These are phyloP conservation scores for Ellobium chinense DNA, from an alignment of 2,888 invertebrate genomes.

Conservation along the genomic window DNA sequence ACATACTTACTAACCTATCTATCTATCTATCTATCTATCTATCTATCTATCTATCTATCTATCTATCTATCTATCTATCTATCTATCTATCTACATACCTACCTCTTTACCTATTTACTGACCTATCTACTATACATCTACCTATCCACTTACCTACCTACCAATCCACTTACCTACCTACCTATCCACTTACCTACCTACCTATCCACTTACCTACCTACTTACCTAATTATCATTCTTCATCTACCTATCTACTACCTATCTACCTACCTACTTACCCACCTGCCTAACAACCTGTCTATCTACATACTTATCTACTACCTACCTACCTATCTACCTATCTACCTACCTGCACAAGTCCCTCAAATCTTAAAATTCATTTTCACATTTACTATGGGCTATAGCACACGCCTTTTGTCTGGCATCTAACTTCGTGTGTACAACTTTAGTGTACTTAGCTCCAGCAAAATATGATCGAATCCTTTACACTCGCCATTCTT, in stretches of 20 bases:
- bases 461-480: no score
- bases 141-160: not conserved
- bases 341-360: not conserved
- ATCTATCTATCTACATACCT: slow-evolving; percentile 1
- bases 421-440: no score
- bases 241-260: not conserved
- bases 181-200: not conserved
- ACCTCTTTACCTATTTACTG: not conserved
- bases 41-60: slow-evolving; percentile 30
- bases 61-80: slow-evolving; percentile 31
- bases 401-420: no score
- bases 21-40: slow-evolving; percentile 24
- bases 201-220: not conserved
- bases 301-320: not conserved
- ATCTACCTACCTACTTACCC: not conserved
- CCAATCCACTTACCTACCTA: not conserved
- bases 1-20: slow-evolving; percentile 12
- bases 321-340: not conserved
- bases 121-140: not conserved
- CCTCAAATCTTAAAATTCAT: no score
- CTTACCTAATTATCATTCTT: not conserved
- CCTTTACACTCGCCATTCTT: no score
- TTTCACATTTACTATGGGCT: no score
- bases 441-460: no score
- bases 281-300: not conserved